These are phyloP conservation scores for Adoxophyes honmai DNA, from an alignment of 1,140 invertebrate genomes.

Conservation along the genomic window DNA sequence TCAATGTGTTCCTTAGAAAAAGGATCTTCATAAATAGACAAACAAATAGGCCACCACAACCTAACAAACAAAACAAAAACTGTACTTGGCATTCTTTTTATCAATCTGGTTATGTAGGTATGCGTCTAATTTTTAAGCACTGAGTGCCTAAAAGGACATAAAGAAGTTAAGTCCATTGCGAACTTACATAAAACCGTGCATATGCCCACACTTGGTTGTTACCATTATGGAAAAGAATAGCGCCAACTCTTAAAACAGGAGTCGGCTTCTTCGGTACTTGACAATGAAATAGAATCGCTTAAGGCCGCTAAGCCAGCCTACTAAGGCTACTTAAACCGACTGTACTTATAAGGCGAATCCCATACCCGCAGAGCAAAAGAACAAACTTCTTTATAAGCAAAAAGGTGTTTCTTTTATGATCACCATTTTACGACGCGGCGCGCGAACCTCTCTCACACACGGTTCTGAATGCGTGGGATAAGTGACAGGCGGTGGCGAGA, in stretches of 20 bases:
- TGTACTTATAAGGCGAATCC: conserved; percentile 3
- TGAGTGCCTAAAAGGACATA: too few relatives aligned
- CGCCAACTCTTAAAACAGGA: background rate
- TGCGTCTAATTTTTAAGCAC: too few relatives aligned
- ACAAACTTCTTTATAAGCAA: conserved; percentile 34
- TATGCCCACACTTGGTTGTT: too few relatives aligned
- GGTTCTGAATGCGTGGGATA: background rate
- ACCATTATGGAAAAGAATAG: too few relatives aligned
- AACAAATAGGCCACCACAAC: too few relatives aligned
- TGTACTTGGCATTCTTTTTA: too few relatives aligned
- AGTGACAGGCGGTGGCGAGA: background rate
- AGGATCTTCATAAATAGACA: too few relatives aligned
- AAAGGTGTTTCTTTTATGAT: conserved; percentile 58
- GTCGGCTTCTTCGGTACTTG: background rate
- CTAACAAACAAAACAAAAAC: too few relatives aligned
- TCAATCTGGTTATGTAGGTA: too few relatives aligned
- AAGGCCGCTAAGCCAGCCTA: background rate
- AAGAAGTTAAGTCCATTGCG: too few relatives aligned
- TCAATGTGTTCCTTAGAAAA: too few relatives aligned
- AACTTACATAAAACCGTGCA: too few relatives aligned
- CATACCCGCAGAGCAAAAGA: conserved; percentile 19
- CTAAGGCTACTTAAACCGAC: background rate
- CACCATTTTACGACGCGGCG: conserved; percentile 42
- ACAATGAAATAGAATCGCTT: background rate
- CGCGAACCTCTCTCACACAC: conserved; percentile 18